A percentile compares a stretch with the other conserved stretches of the same genome.
phyloP scores from a whole-genome alignment of 2,797 vertebrate genomes.

The Rhinichthys osculus region DNA sequence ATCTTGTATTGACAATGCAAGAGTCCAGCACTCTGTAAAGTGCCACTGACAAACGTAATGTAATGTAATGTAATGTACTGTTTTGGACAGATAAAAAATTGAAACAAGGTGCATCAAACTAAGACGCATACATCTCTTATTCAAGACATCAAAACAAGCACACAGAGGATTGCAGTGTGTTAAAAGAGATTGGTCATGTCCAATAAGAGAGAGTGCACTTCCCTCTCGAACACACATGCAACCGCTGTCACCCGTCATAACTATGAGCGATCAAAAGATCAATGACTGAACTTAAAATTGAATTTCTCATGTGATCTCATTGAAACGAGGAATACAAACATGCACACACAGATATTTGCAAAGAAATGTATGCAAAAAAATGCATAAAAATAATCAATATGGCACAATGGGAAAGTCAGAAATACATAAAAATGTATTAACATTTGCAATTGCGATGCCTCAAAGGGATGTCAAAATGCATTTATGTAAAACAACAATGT shows the following conservation, averaged over 20 bases:
- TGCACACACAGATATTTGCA: not conserved
- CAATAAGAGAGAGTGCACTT: not conserved
- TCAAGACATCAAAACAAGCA: not conserved
- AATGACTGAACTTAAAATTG: not conserved
- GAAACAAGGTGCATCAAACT: not conserved
- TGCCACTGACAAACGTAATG: too few relatives aligned
- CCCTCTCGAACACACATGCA: not conserved
- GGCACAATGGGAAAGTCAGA: not conserved
- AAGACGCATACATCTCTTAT: not conserved
- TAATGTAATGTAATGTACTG: too few relatives aligned
- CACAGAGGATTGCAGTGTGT: not conserved
- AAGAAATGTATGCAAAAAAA: not conserved
- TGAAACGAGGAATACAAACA: not conserved
- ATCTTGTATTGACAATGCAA: too few relatives aligned
- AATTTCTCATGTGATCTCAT: not conserved
- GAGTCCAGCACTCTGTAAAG: too few relatives aligned
- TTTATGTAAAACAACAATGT: not conserved
- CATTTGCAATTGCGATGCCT: not conserved
- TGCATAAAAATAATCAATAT: not conserved
- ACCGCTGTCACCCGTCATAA: not conserved
- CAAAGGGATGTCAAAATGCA: not conserved
- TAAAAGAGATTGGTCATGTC: not conserved
- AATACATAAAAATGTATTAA: not conserved
- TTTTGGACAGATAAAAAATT: not conserved
- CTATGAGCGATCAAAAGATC: not conserved